Conservation (phyloP, 1,140 invertebrate species). For the Semibalanus balanoides region DNA sequence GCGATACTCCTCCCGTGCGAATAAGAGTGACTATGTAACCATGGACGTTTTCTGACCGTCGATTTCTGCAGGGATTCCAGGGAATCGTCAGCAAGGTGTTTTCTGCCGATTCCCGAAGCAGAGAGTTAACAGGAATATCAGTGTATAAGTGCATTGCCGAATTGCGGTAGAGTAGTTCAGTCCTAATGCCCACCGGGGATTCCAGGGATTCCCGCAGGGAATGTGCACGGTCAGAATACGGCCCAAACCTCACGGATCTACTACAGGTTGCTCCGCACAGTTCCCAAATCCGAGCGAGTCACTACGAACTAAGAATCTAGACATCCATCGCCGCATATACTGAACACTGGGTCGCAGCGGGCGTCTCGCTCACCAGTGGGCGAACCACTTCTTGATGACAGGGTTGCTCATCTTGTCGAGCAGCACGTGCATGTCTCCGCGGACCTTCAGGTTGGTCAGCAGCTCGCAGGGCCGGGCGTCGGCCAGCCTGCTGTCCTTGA, state of each 20-base stretch:
- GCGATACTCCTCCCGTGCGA: background rate
- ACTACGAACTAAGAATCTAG: no score
- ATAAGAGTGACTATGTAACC: background rate
- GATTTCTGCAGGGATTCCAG: no score
- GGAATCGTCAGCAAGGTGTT: no score
- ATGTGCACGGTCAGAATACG: background rate
- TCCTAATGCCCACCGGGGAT: no score
- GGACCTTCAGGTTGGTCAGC: constrained; percentile 48
- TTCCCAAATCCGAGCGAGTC: no score
- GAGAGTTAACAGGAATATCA: no score
- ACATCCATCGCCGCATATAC: background rate
- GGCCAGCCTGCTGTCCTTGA: constrained; percentile 23
- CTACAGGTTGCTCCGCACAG: background rate
- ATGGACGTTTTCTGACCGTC: background rate
- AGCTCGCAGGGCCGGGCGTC: constrained; percentile 39
- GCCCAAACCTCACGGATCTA: background rate
- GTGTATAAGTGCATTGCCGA: no score
- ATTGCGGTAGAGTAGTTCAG: no score
- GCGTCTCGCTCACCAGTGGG: constrained; percentile 45
- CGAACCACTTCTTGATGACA: constrained; percentile 56
- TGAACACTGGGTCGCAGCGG: background rate
- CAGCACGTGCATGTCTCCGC: constrained; percentile 47
- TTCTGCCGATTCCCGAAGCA: no score
- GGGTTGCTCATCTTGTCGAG: constrained; percentile 46
- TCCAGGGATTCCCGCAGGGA: no score